A percentile compares a stretch with the other conserved stretches of the same genome.
phyloP scores from a whole-genome alignment of 2,888 invertebrate genomes.

The Agonopterix subpropinquella region DNA sequence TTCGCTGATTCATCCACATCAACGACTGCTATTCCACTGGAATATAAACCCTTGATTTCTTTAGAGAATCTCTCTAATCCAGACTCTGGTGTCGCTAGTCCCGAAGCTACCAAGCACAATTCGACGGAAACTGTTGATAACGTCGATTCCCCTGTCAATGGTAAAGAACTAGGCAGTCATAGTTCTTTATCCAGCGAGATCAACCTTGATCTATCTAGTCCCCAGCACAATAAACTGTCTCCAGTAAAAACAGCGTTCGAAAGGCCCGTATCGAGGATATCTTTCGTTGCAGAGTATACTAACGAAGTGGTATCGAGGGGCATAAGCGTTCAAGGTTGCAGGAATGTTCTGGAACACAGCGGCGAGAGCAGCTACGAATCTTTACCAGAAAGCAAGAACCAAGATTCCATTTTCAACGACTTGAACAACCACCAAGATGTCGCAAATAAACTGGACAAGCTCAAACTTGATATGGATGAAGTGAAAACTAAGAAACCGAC shows the following conservation, averaged over 20 bases:
- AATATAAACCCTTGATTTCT: constrained; percentile 58
- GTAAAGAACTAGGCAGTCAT: constrained; percentile 62
- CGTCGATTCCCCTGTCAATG: constrained; percentile 60
- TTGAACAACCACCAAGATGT: constrained; percentile 39
- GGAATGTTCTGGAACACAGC: constrained; percentile 51
- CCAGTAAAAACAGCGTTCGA: constrained; percentile 53
- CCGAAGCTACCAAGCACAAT: constrained; percentile 74
- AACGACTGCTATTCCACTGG: constrained; percentile 45
- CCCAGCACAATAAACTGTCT: constrained; percentile 51
- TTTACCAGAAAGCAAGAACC: constrained; percentile 35
- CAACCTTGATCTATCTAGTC: constrained; percentile 73
- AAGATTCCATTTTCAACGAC: constrained; percentile 29
- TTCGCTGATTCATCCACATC: constrained; percentile 60
- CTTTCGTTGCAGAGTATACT: constrained; percentile 55
- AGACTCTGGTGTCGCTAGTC: constrained; percentile 74
- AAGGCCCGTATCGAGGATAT: constrained; percentile 49
- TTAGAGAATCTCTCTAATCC: constrained; percentile 64
- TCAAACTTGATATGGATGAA: constrained; percentile 51
- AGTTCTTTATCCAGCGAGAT: constrained; percentile 74
- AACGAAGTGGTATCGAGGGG: constrained; percentile 61
- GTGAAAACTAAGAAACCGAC: constrained; percentile 27
- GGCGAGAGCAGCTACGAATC: constrained; percentile 57
- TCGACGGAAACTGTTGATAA: constrained; percentile 70
- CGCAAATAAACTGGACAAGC: constrained; percentile 38
- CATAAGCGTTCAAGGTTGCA: constrained; percentile 55